Evolutionary conservation across 2,888 invertebrate genomes (phyloP), one percentile per base, ranked within the genome.

Genomic region (Cataglyphis albicans): DNA sequence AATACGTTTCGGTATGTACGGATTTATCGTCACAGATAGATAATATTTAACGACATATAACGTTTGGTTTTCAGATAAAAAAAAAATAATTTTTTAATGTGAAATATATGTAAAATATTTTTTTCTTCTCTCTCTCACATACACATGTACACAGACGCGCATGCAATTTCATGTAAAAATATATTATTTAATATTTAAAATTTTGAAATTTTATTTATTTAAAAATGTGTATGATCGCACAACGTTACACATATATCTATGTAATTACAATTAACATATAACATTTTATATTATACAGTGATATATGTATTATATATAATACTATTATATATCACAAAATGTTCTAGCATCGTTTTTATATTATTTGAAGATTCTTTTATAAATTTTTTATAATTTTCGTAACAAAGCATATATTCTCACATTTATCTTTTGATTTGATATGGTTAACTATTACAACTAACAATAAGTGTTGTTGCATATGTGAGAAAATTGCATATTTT

Each of bases 151-250:
- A 15, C 15, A 15, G 1, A 18, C 10, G 2, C 38, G 10, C 21
- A 21, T 3, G 15, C 1, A 61, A 15, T 61, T 63, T 1, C 15
- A 74, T 9, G 7, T 44, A 41, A 61, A 74, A 35, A 48, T 21
- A 52, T 61, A 59, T 41, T n/a, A 29, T 63, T 38, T 72, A 5
- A 52, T 35, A 52, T 75, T 52, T n/a, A 6, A 10, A 35, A 76
- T 15, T 55, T 48, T 38, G 0, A 38, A 12, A 9, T 18, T 65
- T 25, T 21, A 29, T 18, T 55, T 55, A 18, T 7, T 2, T 7
- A 32, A 12, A 59, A 72, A 72, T 25, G 25, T n/a, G 0, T 61
- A 21, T 21, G 0, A 12, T 44, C 1, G 48, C 18, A 18, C 12
- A 48, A 48, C 1, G 6, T 74, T 44, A 44, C 12, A 7, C n/a